Evolutionary conservation across 1,140 invertebrate species (phyloP).

Genomic region (Theocolax elegans): DNA sequence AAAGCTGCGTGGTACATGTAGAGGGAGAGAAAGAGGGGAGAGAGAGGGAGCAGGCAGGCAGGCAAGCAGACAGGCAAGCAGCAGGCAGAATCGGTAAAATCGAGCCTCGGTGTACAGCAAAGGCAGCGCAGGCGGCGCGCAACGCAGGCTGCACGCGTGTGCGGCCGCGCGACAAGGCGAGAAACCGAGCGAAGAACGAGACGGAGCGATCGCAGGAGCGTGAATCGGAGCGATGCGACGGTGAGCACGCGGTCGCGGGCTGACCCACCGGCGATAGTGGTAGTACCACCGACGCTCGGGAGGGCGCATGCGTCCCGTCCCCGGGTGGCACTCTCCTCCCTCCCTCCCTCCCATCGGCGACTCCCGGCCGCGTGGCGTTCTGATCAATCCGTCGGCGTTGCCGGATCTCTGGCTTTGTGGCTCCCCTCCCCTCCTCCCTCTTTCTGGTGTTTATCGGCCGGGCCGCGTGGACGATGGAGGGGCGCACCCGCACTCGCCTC

Average conservation of each 20-base stretch:
- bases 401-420: conserved; percentile 48
- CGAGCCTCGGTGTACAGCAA: not conserved
- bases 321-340: conserved; percentile 51
- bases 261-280: too few relatives aligned
- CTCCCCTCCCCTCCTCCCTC: conserved; percentile 20
- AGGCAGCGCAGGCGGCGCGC: not conserved
- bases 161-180: too few relatives aligned
- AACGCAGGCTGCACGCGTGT: too few relatives aligned
- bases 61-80: too few relatives aligned
- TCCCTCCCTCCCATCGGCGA: too few relatives aligned
- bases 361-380: conserved; percentile 64
- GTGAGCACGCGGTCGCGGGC: conserved; percentile 7
- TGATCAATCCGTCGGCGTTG: conserved; percentile 64
- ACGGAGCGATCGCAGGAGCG: too few relatives aligned
- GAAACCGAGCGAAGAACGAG: too few relatives aligned
- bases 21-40: not conserved
- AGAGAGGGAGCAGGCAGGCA: not conserved
- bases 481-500: not conserved
- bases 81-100: too few relatives aligned
- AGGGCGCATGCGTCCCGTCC: conserved; percentile 60
- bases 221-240: not conserved
- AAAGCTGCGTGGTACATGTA: not conserved
- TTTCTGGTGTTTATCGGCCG: conserved; percentile 45
- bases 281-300: too few relatives aligned
- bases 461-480: too few relatives aligned